Conservation (phyloP, 2,113 vertebrate genomes). For the Taurulus bubalis region DNA sequence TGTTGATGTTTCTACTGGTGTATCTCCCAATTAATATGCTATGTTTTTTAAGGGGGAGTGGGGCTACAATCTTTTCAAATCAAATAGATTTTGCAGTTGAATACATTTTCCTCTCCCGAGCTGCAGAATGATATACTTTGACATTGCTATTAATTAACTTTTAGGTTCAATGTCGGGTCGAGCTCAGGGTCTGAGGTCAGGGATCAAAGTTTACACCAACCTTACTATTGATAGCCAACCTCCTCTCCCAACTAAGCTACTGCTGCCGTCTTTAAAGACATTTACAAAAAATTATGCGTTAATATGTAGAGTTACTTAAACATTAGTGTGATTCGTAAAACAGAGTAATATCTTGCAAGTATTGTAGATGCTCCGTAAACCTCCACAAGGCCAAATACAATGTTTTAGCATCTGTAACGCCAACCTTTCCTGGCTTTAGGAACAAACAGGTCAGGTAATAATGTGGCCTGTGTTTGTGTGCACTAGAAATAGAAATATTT, state of each 20-base stretch:
- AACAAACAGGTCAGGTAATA: not conserved
- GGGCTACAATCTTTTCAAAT: too few species aligned
- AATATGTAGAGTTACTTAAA: not conserved
- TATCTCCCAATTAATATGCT: not conserved
- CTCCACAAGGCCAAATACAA: not conserved
- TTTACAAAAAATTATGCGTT: not conserved
- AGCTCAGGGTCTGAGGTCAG: not conserved
- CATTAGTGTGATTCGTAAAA: not conserved
- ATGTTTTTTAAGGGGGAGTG: conserved; percentile 1
- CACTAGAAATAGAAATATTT: not conserved
- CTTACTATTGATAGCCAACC: not conserved
- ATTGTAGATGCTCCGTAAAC: not conserved
- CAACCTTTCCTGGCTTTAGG: not conserved
- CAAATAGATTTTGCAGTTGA: not conserved
- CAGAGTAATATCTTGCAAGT: not conserved
- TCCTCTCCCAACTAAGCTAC: not conserved
- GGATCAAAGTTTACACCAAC: not conserved
- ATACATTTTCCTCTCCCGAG: not conserved
- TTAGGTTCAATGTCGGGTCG: not conserved
- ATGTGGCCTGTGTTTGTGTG: not conserved
- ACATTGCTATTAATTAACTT: not conserved
- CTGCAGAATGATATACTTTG: not conserved
- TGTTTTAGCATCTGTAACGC: not conserved
- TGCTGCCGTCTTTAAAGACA: not conserved
- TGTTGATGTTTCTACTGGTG: not conserved